Conservation (phyloP, 2,888 invertebrate species). For the Melinaea menophilus region DNA sequence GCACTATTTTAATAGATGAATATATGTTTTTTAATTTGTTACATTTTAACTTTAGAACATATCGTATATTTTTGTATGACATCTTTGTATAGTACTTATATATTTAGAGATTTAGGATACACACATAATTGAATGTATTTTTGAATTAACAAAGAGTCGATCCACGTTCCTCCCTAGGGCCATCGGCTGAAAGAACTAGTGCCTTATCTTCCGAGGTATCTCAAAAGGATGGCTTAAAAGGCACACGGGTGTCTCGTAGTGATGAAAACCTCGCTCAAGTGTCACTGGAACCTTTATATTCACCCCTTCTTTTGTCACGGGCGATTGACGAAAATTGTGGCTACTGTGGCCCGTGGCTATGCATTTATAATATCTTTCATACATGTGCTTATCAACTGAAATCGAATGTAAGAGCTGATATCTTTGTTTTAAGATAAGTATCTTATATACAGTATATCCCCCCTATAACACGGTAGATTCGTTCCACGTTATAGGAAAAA, state of each 20-base stretch:
- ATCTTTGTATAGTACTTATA: no score
- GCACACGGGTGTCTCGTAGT: slow-evolving; percentile 61
- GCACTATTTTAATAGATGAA: no score
- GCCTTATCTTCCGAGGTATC: slow-evolving; percentile 75
- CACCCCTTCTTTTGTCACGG: slow-evolving; percentile 67
- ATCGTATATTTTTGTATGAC: no score
- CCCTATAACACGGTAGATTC: background rate
- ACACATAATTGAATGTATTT: no score
- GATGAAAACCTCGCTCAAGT: slow-evolving; percentile 72
- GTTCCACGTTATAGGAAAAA: no score
- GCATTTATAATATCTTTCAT: slow-evolving; percentile 55
- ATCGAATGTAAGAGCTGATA: slow-evolving; percentile 7
- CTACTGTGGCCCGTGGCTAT: slow-evolving; percentile 36
- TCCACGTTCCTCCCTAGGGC: slow-evolving; percentile 43
- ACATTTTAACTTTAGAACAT: no score
- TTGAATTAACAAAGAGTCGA: slow-evolving; percentile 1
- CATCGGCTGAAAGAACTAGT: slow-evolving; percentile 63
- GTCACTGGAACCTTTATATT: slow-evolving; percentile 68
- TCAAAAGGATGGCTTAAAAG: slow-evolving; percentile 72
- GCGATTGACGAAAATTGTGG: slow-evolving; percentile 74
- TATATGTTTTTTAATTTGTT: no score
- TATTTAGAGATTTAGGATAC: no score
- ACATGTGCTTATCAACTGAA: slow-evolving; percentile 22
- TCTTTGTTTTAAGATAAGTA: background rate
- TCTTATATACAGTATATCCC: background rate